These are phyloP conservation scores for Nudaria mundana DNA, from an alignment of 2,888 invertebrate species.

Conservation along the genomic window DNA sequence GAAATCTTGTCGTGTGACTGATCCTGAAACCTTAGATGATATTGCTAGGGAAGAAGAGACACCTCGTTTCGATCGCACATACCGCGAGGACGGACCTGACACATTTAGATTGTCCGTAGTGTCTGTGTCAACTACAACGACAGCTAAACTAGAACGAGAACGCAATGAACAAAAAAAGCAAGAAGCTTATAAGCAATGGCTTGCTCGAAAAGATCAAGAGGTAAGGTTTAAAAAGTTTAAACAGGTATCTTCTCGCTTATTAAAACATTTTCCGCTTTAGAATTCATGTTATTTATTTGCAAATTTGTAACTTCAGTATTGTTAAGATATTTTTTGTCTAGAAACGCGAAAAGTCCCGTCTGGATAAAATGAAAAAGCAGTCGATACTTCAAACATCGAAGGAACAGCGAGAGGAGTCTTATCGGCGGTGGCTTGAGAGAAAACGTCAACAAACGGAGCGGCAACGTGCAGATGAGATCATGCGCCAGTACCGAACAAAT, in stretches of 20 bases:
- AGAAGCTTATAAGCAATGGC: slow-evolving; percentile 68
- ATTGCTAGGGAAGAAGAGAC: slow-evolving; percentile 47
- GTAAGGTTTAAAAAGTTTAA: too few relatives aligned
- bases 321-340: too few relatives aligned
- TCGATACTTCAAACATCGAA: slow-evolving; percentile 44
- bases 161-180: slow-evolving; percentile 62
- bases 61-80: slow-evolving; percentile 56
- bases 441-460: slow-evolving; percentile 67
- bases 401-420: slow-evolving; percentile 74
- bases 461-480: slow-evolving; percentile 63
- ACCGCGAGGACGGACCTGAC: slow-evolving; percentile 64
- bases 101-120: slow-evolving; percentile 71
- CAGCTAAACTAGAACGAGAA: slow-evolving; percentile 71
- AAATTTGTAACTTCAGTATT: too few relatives aligned
- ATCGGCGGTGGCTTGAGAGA: slow-evolving; percentile 76
- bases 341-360: slow-evolving; percentile 59
- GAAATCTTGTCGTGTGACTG: slow-evolving; percentile 59
- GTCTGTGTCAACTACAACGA: slow-evolving; percentile 67
- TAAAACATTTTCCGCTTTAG: too few relatives aligned
- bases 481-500: slow-evolving; percentile 53
- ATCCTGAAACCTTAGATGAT: slow-evolving; percentile 21
- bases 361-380: slow-evolving; percentile 50
- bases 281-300: too few relatives aligned
- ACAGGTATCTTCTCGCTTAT: background rate
- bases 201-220: slow-evolving; percentile 69